Percentiles rank a stretch among this genome's conserved stretches.
Conservation (phyloP, 2,113 vertebrate genomes). For the Sardina pilchardus region DNA sequence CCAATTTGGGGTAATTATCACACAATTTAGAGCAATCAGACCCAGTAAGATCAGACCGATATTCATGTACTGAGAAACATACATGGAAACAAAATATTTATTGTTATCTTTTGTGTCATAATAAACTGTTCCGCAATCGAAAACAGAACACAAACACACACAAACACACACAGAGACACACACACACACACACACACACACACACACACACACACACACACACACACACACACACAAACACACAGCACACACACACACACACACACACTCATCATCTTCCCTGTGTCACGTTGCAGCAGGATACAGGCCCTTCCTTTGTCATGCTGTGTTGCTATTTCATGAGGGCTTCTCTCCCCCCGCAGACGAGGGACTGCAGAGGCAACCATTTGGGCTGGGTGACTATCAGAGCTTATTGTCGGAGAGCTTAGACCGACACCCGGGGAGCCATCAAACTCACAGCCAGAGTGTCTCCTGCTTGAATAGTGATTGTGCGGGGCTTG, state of each 20-base stretch:
- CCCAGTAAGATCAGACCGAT: neutral
- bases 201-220: conserved; percentile 32
- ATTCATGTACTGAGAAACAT: neutral
- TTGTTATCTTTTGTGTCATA: neutral
- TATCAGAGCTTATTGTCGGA: conserved; percentile 54
- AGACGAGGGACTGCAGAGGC: conserved; percentile 25
- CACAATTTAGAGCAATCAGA: neutral
- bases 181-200: conserved; percentile 28
- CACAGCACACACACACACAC: conserved; percentile 36
- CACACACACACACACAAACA: conserved; percentile 30
- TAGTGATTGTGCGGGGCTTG: neutral
- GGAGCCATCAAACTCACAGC: conserved; percentile 56
- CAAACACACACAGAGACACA: conserved; percentile 36
- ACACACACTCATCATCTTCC: conserved; percentile 53
- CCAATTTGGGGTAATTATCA: conserved; percentile 1
- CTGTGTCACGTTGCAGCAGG: conserved; percentile 61
- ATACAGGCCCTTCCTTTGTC: conserved; percentile 51
- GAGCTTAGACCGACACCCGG: conserved; percentile 37
- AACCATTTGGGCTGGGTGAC: conserved; percentile 56
- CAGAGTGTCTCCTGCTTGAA: conserved; percentile 39
- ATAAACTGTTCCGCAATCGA: conserved; percentile 29
- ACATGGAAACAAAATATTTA: conserved; percentile 20
- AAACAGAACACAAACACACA: conserved; percentile 38
- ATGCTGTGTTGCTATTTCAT: conserved; percentile 56
- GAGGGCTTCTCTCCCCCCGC: conserved; percentile 37